These are phyloP conservation scores for Trachops cirrhosus DNA, from an alignment of 2,797 vertebrate species.

Conservation along the genomic window DNA sequence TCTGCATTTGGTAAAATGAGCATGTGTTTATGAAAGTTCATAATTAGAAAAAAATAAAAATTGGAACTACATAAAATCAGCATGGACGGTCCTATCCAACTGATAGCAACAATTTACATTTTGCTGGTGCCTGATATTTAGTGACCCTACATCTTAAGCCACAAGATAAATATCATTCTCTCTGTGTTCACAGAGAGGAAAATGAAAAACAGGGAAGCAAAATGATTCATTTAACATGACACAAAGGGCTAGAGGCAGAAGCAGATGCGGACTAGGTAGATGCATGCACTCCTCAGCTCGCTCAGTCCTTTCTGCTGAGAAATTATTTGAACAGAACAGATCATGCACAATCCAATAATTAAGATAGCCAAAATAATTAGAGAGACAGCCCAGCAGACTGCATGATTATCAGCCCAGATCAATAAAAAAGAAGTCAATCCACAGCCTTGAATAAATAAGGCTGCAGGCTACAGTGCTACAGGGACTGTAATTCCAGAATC, in stretches of 20 bases:
- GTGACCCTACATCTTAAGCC: slow-evolving; percentile 56
- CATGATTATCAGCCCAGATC: slow-evolving; percentile 57
- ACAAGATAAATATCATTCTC: slow-evolving; percentile 50
- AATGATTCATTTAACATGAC: slow-evolving; percentile 59
- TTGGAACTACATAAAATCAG: neutral
- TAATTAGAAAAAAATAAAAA: slow-evolving; percentile 29
- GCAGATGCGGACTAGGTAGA: slow-evolving; percentile 13
- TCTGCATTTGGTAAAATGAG: neutral
- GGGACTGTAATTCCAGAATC: neutral
- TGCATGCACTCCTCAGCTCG: neutral
- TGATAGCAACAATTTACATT: slow-evolving; percentile 25
- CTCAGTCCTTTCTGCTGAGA: slow-evolving; percentile 48
- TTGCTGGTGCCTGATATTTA: slow-evolving; percentile 47
- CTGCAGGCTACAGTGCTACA: neutral
- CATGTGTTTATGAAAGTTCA: neutral
- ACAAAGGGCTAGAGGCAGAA: slow-evolving; percentile 45
- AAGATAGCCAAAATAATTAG: slow-evolving; percentile 69
- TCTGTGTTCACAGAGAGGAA: slow-evolving; percentile 34
- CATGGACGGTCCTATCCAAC: neutral
- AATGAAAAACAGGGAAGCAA: slow-evolving; percentile 49
- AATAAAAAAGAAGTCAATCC: slow-evolving; percentile 55
- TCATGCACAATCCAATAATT: slow-evolving; percentile 60
- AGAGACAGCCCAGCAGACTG: slow-evolving; percentile 58
- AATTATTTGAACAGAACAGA: slow-evolving; percentile 52
- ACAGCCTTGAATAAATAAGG: slow-evolving; percentile 16